Conservation (phyloP, 2,113 vertebrate species). For the Pterophyllum scalare region DNA sequence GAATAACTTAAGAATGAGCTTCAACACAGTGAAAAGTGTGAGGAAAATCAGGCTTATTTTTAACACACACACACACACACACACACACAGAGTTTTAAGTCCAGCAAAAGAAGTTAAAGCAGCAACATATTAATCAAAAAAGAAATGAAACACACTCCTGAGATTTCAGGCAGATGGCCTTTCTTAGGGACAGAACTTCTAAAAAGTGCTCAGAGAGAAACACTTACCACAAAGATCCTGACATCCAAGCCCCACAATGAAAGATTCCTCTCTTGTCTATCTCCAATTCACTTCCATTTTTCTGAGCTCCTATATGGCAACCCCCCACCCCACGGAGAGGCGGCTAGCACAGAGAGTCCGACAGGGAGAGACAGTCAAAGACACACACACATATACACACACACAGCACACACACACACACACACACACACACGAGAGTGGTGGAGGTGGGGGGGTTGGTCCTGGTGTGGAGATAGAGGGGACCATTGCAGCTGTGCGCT, state of each 20-base stretch:
- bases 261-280: slow-evolving; percentile 71
- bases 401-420: no score
- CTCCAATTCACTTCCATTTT: slow-evolving; percentile 75
- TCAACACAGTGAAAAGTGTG: background rate
- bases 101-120: background rate
- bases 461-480: slow-evolving; percentile 68
- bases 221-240: slow-evolving; percentile 73
- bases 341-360: slow-evolving; percentile 46
- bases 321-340: slow-evolving; percentile 60
- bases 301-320: slow-evolving; percentile 76
- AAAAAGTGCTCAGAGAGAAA: slow-evolving; percentile 35
- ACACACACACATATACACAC: slow-evolving; percentile 43
- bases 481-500: slow-evolving; percentile 88
- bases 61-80: background rate
- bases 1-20: slow-evolving; percentile 36
- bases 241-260: slow-evolving; percentile 55
- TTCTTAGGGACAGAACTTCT: slow-evolving; percentile 23
- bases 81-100: background rate
- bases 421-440: slow-evolving; percentile 16
- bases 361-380: slow-evolving; percentile 68
- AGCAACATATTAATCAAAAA: slow-evolving; percentile 16
- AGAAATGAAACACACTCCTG: background rate
- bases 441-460: slow-evolving; percentile 47
- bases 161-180: background rate
- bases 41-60: background rate